phyloP scores from a whole-genome alignment of 2,113 vertebrate species.

The Rhinolophus ferrumequinum region DNA sequence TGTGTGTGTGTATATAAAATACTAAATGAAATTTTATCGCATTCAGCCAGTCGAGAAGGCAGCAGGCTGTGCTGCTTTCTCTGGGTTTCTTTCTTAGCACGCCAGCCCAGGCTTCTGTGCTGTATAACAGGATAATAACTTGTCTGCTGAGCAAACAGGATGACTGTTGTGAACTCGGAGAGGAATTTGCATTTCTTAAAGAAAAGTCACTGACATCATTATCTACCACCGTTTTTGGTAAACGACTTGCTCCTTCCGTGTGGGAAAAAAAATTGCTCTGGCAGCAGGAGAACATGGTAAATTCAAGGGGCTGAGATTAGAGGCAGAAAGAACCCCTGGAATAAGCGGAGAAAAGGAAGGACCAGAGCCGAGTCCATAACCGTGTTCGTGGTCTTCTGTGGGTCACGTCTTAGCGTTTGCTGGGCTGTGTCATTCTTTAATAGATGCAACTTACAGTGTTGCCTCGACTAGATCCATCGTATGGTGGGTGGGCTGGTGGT shows the following conservation, averaged over 20 bases:
- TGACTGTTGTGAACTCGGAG: not conserved
- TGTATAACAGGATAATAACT: too few species aligned
- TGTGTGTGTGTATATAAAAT: not conserved
- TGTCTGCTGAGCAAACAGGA: not conserved
- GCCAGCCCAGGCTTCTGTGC: not conserved
- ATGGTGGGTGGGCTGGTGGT: accelerated
- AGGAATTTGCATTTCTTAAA: not conserved
- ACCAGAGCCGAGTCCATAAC: not conserved
- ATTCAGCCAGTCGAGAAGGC: accelerated
- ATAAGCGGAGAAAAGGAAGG: not conserved
- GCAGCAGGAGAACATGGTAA: not conserved
- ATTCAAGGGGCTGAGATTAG: not conserved
- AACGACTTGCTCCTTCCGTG: not conserved
- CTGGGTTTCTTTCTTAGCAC: not conserved
- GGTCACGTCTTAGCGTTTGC: not conserved
- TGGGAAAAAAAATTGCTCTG: not conserved
- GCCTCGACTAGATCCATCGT: not conserved
- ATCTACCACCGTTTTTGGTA: not conserved
- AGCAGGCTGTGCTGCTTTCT: not conserved
- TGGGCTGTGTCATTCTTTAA: not conserved
- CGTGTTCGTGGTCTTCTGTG: not conserved
- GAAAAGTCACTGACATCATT: not conserved
- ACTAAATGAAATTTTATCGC: too few species aligned
- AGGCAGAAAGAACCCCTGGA: not conserved
- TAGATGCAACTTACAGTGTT: accelerated